These are phyloP conservation scores for Aphelenchoides besseyi DNA, from an alignment of 1,140 invertebrate species.

Conservation along the genomic window DNA sequence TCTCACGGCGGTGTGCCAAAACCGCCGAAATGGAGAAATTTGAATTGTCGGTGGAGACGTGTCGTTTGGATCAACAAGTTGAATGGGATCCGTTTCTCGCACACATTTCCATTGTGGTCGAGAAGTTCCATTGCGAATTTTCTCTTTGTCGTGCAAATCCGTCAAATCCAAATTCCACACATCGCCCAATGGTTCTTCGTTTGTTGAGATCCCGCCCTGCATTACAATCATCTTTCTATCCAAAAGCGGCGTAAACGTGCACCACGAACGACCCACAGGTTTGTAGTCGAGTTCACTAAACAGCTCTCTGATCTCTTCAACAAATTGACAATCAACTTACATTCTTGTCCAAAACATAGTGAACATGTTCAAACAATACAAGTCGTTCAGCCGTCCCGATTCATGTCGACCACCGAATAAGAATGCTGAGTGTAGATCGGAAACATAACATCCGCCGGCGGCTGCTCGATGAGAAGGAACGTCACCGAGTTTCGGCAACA, in stretches of 20 bases:
- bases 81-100: neutral
- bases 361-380: constrained; percentile 19
- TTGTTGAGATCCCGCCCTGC: constrained; percentile 13
- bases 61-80: neutral
- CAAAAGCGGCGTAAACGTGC: constrained; percentile 14
- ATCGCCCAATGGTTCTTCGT: constrained; percentile 22
- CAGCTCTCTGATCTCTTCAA: neutral
- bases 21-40: constrained; percentile 9
- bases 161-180: constrained; percentile 25
- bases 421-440: constrained; percentile 18
- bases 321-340: constrained; percentile 28
- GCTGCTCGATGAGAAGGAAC: constrained; percentile 26
- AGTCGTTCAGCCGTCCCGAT: constrained; percentile 14
- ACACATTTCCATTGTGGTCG: constrained; percentile 6
- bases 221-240: constrained; percentile 1
- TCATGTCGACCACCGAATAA: constrained; percentile 23
- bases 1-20: constrained; percentile 20
- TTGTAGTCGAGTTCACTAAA: constrained; percentile 10
- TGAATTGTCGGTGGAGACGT: neutral
- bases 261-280: constrained; percentile 25
- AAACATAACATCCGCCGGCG: constrained; percentile 19
- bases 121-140: constrained; percentile 11
- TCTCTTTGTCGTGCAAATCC: constrained; percentile 14
- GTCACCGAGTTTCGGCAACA: constrained; percentile 12
- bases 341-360: constrained; percentile 17